Base-by-base conservation (phyloP, 2,113 vertebrate genomes). In the Tragelaphus buxtoni region DNA sequence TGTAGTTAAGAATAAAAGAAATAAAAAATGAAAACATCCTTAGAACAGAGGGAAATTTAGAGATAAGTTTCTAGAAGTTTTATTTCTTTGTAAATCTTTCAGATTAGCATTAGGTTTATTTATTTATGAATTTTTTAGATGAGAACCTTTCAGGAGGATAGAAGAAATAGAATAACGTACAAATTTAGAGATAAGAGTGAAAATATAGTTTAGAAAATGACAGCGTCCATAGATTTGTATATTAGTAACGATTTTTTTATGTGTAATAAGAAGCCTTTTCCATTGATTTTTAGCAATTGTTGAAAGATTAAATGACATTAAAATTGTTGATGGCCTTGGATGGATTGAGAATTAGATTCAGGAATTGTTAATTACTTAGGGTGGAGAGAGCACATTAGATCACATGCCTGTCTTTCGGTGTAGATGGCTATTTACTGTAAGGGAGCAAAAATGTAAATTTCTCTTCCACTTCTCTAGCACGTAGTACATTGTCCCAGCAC, bases 121-220 rank as follows among this genome's bases (percentile, higher is more conserved):
- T 92, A 60, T 82, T 90, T 83, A 60, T 89, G 30, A 91, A 26
- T 88, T 93, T 93, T 94, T 94, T 72, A 69, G 53, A 80, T 89
- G 82, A 90, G 16, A 85, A 22, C 60, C 81, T 86, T 65, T 85
- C 60, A 82, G 42, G 80, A 93, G 32, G 30, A n/a, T 96, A 30
- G 56, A 96, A 88, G 63, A 93, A 94, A 92, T 72, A 92, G 13
- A 90, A 42, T 81, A 58, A 77, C 16, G 16, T 26, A 65, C 55
- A 93, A 77, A 55, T 51, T 91, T 90, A 85, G 39, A 77, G 47
- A 55, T 60, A 51, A 83, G 17, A 90, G 32, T 96, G 18, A 76
- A 95, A 80, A 84, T 96, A 83, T n/a, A 81, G 18, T 92, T 97
- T 83, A 93, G 49, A 90, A 94, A 96, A 88, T 82, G n/a, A 89